phyloP scores from a whole-genome alignment of 92 coral and sea anemone genomes.

The Muricea muricata region DNA sequence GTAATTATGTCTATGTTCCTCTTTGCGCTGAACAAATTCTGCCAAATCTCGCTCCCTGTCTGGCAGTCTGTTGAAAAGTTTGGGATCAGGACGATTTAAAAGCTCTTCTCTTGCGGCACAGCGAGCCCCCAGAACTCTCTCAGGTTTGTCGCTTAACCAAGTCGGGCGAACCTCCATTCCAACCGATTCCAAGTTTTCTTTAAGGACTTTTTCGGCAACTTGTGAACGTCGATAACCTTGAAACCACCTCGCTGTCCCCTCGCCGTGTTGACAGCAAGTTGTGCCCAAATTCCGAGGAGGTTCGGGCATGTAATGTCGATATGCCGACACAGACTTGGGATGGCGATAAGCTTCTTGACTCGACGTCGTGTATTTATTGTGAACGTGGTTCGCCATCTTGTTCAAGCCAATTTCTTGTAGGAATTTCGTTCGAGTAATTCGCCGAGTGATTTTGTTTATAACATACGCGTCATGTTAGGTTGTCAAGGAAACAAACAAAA shows the following conservation, averaged over 20 bases:
- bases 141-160: constrained; percentile 87
- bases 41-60: constrained; percentile 94
- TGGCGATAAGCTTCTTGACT: constrained; percentile 78
- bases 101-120: constrained; percentile 79
- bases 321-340: constrained; percentile 80
- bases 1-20: constrained; percentile 88
- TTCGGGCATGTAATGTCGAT: constrained; percentile 79
- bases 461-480: constrained; percentile 15
- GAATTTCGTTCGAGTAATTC: not conserved
- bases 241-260: constrained; percentile 90
- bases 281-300: constrained; percentile 70
- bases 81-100: constrained; percentile 75
- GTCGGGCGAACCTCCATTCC: constrained; percentile 86
- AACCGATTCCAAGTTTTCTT: constrained; percentile 67
- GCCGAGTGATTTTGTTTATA: not conserved
- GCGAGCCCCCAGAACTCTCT: constrained; percentile 85
- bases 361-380: constrained; percentile 79
- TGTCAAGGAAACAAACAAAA: not conserved
- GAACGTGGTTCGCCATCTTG: constrained; percentile 82
- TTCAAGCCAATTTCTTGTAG: not conserved
- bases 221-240: constrained; percentile 91
- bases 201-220: constrained; percentile 71
- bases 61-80: constrained; percentile 81
- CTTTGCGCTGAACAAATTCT: constrained; percentile 70
- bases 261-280: constrained; percentile 63